Percentiles rank a stretch among this genome's conserved stretches.
Conservation (phyloP, 2,797 vertebrate species). For the Neosilurus mollespiculum region DNA sequence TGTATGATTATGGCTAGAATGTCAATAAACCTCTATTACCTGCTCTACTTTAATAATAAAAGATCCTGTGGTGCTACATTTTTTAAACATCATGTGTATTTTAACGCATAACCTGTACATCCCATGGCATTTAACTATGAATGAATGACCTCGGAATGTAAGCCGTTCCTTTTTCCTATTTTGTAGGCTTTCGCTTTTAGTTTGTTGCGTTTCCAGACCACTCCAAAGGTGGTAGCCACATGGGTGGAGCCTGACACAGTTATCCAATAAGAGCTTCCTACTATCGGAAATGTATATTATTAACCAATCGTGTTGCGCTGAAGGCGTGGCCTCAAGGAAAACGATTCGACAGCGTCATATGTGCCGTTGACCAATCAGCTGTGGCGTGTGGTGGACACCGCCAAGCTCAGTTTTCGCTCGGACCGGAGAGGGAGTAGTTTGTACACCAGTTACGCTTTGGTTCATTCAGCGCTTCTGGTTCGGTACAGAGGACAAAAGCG, state of each 20-base stretch:
- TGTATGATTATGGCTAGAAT: not conserved
- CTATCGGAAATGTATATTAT: not conserved
- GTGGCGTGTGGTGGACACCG: slow-evolving; percentile 70
- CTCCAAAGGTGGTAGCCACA: not conserved
- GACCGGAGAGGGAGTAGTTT: slow-evolving; percentile 61
- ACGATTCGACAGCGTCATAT: slow-evolving; percentile 55
- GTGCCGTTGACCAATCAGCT: slow-evolving; percentile 68
- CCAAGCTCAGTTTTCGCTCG: slow-evolving; percentile 81
- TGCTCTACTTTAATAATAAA: not conserved
- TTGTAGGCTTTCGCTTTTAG: not conserved
- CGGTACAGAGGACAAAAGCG: slow-evolving; percentile 33
- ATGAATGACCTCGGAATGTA: not conserved
- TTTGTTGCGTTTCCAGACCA: not conserved
- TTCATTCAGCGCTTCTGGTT: slow-evolving; percentile 41
- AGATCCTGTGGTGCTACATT: not conserved
- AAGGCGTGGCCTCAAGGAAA: slow-evolving; percentile 18
- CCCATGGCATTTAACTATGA: not conserved
- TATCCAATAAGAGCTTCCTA: slow-evolving; percentile 38
- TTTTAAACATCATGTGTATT: not conserved
- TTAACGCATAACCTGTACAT: not conserved
- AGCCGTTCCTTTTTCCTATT: not conserved
- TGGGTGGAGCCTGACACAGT: not conserved
- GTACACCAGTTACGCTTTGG: slow-evolving; percentile 19
- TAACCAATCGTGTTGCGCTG: slow-evolving; percentile 6
- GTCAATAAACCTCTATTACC: not conserved